phyloP scores from a whole-genome alignment of 2,888 invertebrate genomes.

The Branchellion lobata region DNA sequence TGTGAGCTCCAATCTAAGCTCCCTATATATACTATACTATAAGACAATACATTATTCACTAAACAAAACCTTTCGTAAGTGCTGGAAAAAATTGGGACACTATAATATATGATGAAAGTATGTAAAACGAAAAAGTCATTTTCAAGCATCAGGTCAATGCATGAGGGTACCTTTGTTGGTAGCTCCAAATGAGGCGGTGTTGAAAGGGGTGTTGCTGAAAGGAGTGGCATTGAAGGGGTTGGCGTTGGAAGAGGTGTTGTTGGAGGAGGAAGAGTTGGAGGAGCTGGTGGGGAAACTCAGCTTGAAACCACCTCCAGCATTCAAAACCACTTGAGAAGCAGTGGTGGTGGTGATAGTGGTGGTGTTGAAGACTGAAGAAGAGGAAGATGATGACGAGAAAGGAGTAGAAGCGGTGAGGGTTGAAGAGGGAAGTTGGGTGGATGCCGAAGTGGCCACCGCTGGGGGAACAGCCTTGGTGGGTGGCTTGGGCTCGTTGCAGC shows the following conservation, averaged over 20 bases:
- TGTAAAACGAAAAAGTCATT: too few relatives aligned
- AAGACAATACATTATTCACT: too few relatives aligned
- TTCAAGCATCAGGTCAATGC: too few relatives aligned
- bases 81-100: too few relatives aligned
- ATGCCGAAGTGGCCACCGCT: not conserved
- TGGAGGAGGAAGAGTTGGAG: not conserved
- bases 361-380: not conserved
- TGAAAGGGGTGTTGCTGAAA: not conserved
- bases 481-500: slow-evolving; percentile 9
- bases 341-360: not conserved
- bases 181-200: not conserved
- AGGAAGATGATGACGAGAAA: not conserved
- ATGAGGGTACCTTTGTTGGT: too few relatives aligned
- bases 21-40: too few relatives aligned
- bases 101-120: too few relatives aligned
- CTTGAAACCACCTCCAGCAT: not conserved
- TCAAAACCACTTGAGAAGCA: not conserved
- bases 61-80: too few relatives aligned
- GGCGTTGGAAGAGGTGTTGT: not conserved
- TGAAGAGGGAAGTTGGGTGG: not conserved
- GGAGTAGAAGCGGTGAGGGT: too few relatives aligned
- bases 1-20: too few relatives aligned
- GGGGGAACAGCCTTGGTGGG: not conserved
- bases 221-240: not conserved
- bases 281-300: not conserved